Percentiles rank a stretch among this genome's conserved stretches.
Conservation (phyloP, 2,888 invertebrate species). For the Lutraria lutraria region DNA sequence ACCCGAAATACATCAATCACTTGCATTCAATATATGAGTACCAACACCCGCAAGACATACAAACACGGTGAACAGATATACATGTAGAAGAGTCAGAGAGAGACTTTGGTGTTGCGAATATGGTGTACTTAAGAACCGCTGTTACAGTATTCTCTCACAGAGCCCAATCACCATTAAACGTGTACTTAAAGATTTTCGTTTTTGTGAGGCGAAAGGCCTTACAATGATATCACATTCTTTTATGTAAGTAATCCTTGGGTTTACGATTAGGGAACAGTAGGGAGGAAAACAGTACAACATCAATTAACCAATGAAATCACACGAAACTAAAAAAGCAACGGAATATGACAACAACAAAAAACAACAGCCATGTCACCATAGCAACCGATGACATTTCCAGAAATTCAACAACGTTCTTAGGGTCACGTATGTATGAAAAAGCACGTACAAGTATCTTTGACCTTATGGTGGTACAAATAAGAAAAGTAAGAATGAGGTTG, state of each 20-base stretch:
- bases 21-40: conserved; percentile 15
- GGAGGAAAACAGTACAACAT: neutral
- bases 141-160: neutral
- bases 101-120: neutral
- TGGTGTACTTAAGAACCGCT: neutral
- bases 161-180: neutral
- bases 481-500: too few relatives aligned
- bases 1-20: conserved; percentile 14
- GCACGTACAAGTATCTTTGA: neutral
- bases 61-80: neutral
- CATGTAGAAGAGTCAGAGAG: neutral
- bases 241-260: neutral
- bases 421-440: neutral
- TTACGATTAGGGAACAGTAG: neutral
- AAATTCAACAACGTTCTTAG: conserved; percentile 29
- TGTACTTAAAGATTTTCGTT: neutral
- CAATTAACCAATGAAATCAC: conserved; percentile 6
- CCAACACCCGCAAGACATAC: conserved; percentile 11
- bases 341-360: neutral
- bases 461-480: too few relatives aligned
- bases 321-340: conserved; percentile 17
- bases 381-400: neutral
- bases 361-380: neutral
- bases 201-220: too few relatives aligned
- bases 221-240: too few relatives aligned